These are phyloP conservation scores for Leptodactylus fuscus DNA, from an alignment of 2,113 vertebrate species.

Conservation along the genomic window DNA sequence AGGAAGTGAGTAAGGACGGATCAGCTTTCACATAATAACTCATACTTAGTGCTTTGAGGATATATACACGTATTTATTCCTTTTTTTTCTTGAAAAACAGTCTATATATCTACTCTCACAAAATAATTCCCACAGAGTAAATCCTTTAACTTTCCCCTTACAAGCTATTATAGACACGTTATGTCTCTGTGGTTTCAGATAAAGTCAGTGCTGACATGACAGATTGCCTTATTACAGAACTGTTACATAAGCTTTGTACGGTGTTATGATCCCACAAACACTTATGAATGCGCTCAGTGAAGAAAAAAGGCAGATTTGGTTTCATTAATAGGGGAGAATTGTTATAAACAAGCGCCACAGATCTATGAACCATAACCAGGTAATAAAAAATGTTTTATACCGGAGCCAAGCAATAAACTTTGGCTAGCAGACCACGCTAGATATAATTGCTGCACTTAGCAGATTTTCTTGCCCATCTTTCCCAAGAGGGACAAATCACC, in stretches of 20 bases:
- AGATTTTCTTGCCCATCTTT: constrained; percentile 57
- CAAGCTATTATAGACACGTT: constrained; percentile 58
- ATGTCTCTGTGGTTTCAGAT: constrained; percentile 58
- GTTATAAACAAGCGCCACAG: constrained; percentile 59
- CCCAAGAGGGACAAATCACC: constrained; percentile 36
- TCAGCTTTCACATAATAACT: constrained; percentile 53
- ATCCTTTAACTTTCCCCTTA: constrained; percentile 52
- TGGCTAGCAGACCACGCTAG: constrained; percentile 49
- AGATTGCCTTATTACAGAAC: constrained; percentile 57
- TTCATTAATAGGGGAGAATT: constrained; percentile 59
- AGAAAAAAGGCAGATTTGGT: constrained; percentile 57
- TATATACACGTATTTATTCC: constrained; percentile 12
- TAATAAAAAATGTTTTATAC: constrained; percentile 59
- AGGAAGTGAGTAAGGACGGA: constrained; percentile 48
- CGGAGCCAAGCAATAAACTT: constrained; percentile 58
- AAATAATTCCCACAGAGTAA: constrained; percentile 56
- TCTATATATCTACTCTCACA: constrained; percentile 52
- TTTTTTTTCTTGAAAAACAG: constrained; percentile 43
- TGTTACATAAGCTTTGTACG: constrained; percentile 55
- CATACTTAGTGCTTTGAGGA: constrained; percentile 15
- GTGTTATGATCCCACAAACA: constrained; percentile 60
- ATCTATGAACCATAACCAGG: constrained; percentile 61
- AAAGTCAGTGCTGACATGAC: constrained; percentile 58
- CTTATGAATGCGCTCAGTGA: constrained; percentile 56
- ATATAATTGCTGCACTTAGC: constrained; percentile 58